Percentiles rank a stretch among this genome's conserved stretches.
Evolutionary conservation across 2,888 invertebrate species (phyloP).

Genomic region (Aporophyla nigra): DNA sequence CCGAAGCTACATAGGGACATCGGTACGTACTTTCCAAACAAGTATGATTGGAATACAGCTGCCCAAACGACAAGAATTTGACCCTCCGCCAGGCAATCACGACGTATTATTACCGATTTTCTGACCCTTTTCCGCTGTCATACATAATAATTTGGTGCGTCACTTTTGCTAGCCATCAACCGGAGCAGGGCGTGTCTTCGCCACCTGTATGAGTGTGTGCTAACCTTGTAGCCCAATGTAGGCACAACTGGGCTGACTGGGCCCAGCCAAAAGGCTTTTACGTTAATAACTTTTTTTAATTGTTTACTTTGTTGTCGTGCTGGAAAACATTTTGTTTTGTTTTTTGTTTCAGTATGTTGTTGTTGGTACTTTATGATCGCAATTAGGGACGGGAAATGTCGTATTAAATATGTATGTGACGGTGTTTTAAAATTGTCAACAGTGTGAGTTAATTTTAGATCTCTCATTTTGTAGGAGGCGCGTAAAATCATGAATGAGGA

Average conservation of each 20-base stretch:
- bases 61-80: conserved; percentile 27
- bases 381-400: conserved; percentile 9
- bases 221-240: conserved; percentile 41
- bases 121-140: conserved; percentile 44
- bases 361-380: conserved; percentile 2
- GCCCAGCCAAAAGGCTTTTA: conserved; percentile 42
- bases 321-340: conserved; percentile 13
- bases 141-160: conserved; percentile 48
- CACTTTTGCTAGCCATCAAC: conserved; percentile 32
- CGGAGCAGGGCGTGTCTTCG: conserved; percentile 31
- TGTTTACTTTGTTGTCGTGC: conserved; percentile 35
- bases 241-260: conserved; percentile 17
- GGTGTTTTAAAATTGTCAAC: not conserved
- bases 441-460: not conserved
- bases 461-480: not conserved
- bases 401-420: not conserved
- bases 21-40: not conserved
- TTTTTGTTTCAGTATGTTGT: conserved; percentile 15
- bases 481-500: not conserved
- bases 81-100: conserved; percentile 32
- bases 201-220: conserved; percentile 36
- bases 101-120: conserved; percentile 31
- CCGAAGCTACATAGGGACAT: not conserved
- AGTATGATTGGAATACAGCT: conserved; percentile 9
- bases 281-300: conserved; percentile 54